Evolutionary conservation across 1,140 invertebrate genomes (phyloP), one percentile per base, ranked within the genome.

Genomic region (Drosophila pachea): DNA sequence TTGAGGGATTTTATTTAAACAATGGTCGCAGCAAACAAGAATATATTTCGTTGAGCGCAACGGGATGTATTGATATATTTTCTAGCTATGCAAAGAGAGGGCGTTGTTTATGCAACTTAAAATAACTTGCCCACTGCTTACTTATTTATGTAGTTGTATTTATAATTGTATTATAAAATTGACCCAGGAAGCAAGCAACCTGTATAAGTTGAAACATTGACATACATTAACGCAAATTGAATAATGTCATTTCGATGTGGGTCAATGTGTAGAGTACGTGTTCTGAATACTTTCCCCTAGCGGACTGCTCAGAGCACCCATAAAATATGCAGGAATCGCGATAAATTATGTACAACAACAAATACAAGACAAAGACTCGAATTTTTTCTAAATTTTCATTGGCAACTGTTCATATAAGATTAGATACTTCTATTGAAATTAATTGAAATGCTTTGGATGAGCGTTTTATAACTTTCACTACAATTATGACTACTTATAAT

Each of bases 211-310:
- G 14, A 54, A 43, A 49, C 38, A 40, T 36, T 35, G 55, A 22
- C 56, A 67, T 43, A 53, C n/a, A 68, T 43, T 60, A 61, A 58
- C 65, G 50, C 70, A 73, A 74, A 81, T 76, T 84, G 63, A 79
- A 74, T 86, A 84, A 86, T 84, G 68, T 31, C 42, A 29, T 35
- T n/a, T 31, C 45, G 68, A 82, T 73, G 73, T 84, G 58, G 81
- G 79, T 84, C 79, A 79, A 45, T 29, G 50, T 52, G 60, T 43
- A 48, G 69, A 47, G 55, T 76, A 75, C 73, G 68, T 86, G 76
- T 73, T 29, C 50, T 31, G 42, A 58, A 45, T 40, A 35, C 32
- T 55, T 43, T 42, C 58, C 47, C 60, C 55, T 69, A 65, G 54
- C 22, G 1, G 22, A 3, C 54, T 61, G 47, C 45, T 58, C 68